Percentiles rank a stretch among this genome's conserved stretches.
phyloP scores from a whole-genome alignment of 2,113 vertebrate species.

The Andinoacara biseriatus region DNA sequence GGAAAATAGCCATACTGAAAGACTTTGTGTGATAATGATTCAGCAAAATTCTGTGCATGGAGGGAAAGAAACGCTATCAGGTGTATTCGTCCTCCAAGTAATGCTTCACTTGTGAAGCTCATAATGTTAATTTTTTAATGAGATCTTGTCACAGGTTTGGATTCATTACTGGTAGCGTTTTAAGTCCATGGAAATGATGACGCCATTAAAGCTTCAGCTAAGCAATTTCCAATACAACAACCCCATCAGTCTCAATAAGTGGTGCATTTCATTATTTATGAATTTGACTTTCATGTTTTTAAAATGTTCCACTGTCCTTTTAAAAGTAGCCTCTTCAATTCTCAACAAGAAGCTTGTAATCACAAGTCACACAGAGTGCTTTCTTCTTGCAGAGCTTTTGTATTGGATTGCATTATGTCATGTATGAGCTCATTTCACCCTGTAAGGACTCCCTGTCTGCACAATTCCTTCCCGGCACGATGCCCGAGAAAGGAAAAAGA shows the following conservation, averaged over 20 bases:
- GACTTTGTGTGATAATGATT: slow-evolving; percentile 7
- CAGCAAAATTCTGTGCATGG: neutral
- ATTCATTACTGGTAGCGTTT: slow-evolving; percentile 4
- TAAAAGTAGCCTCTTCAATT: neutral
- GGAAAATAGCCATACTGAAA: slow-evolving; percentile 7
- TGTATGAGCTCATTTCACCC: slow-evolving; percentile 36
- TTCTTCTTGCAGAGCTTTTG: neutral
- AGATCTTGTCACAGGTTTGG: neutral
- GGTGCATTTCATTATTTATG: neutral
- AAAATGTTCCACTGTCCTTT: neutral
- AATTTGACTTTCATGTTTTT: neutral
- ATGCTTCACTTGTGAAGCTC: neutral
- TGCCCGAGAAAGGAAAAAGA: slow-evolving; percentile 23
- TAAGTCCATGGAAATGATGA: neutral
- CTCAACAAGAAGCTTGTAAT: neutral
- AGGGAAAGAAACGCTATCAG: neutral
- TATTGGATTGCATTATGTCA: slow-evolving; percentile 20
- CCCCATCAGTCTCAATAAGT: neutral
- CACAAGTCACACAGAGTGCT: neutral
- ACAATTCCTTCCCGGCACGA: slow-evolving; percentile 8
- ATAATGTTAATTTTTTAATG: slow-evolving; percentile 2
- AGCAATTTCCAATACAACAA: neutral
- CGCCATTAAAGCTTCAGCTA: neutral
- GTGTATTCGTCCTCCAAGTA: neutral
- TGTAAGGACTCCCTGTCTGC: slow-evolving; percentile 22